Evolutionary conservation across 1,140 invertebrate species (phyloP).

Genomic region (Lasioglossum baleicum): DNA sequence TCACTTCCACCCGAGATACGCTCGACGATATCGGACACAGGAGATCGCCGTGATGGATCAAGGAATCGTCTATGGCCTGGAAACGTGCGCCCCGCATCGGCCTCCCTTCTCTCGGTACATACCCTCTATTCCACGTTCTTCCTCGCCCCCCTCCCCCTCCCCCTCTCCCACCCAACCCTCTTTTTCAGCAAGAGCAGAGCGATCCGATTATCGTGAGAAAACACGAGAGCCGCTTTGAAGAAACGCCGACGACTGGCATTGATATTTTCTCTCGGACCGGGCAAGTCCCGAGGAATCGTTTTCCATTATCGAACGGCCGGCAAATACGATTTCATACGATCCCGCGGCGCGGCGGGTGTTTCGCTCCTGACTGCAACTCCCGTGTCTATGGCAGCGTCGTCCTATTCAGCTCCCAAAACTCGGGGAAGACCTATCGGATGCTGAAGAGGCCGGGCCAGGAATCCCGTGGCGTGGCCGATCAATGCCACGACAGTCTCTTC

Average conservation of each 20-base stretch:
- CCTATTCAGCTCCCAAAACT: constrained; percentile 9
- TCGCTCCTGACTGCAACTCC: background rate
- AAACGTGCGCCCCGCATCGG: constrained; percentile 30
- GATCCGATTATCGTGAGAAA: constrained; percentile 42
- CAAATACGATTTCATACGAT: background rate
- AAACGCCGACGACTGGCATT: background rate
- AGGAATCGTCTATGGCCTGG: constrained; percentile 41
- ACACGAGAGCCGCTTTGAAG: background rate
- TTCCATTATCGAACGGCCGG: background rate
- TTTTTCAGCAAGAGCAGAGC: background rate
- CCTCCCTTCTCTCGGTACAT: no score
- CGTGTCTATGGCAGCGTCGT: background rate
- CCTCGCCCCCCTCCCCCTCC: no score
- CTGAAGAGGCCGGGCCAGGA: constrained; percentile 24
- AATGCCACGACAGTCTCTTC: constrained; percentile 44
- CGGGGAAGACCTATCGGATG: constrained; percentile 21
- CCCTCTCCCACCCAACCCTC: no score
- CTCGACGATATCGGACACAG: constrained; percentile 53
- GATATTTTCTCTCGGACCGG: background rate
- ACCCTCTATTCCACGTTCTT: background rate
- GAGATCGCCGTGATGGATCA: constrained; percentile 48
- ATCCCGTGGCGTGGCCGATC: constrained; percentile 37
- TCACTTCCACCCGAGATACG: constrained; percentile 56
- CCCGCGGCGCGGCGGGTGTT: background rate
- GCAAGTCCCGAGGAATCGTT: background rate